Conservation (phyloP, 2,888 invertebrate species). For the Horisme vitalbata region DNA sequence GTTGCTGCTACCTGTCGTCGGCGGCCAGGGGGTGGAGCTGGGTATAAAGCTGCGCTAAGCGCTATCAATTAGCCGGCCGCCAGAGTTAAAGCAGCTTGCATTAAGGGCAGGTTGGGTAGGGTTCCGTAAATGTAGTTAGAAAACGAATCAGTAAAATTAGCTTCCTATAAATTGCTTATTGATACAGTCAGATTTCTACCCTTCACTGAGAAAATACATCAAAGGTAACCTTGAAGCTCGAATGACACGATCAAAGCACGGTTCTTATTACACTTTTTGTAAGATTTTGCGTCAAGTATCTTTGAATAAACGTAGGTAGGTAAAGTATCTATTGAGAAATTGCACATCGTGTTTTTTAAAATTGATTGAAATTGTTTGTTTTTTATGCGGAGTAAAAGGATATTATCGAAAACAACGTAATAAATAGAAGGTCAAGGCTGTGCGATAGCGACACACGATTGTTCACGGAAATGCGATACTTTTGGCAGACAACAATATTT, state of each 20-base stretch:
- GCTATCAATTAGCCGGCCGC: too few species aligned
- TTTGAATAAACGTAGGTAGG: too few species aligned
- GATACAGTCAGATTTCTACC: conserved; percentile 17
- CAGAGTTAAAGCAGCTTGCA: too few species aligned
- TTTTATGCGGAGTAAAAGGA: not conserved
- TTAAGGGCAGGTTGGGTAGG: too few species aligned
- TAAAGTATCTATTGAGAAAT: not conserved
- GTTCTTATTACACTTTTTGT: conserved; percentile 8
- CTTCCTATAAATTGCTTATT: conserved; percentile 6
- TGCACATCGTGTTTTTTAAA: too few species aligned
- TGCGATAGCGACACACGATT: not conserved
- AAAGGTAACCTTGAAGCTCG: conserved; percentile 20
- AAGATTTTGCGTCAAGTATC: too few species aligned
- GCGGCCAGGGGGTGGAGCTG: too few species aligned
- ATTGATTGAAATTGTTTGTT: too few species aligned
- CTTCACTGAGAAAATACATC: conserved; percentile 24
- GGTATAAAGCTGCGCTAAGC: too few species aligned
- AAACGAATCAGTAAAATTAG: conserved; percentile 3
- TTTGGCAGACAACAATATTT: not conserved
- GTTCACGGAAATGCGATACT: conserved; percentile 13
- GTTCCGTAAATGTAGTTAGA: too few species aligned
- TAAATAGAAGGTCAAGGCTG: conserved; percentile 11
- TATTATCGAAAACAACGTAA: conserved; percentile 16
- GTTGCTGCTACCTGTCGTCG: too few species aligned
- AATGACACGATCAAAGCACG: conserved; percentile 1